A percentile compares a stretch with the other conserved stretches of the same genome.
Evolutionary conservation across 2,113 vertebrate species (phyloP).

Genomic region (Hippolais icterina): DNA sequence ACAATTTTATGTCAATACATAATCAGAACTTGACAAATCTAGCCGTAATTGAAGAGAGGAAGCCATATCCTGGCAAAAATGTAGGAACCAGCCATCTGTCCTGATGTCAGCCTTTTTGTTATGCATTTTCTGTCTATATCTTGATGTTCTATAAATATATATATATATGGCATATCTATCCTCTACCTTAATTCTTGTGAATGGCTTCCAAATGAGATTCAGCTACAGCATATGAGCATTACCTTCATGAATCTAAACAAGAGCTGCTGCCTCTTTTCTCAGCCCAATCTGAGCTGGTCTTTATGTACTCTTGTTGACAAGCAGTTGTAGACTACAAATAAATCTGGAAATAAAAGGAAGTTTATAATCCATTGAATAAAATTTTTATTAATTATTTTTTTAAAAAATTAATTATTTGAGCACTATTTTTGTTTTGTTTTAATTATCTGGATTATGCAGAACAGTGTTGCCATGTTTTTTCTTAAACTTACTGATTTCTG

Average conservation of each 20-base stretch:
- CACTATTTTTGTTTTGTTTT: neutral
- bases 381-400: neutral
- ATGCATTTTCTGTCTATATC: constrained; percentile 1
- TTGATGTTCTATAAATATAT: neutral
- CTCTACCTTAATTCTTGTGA: neutral
- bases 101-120: constrained; percentile 42
- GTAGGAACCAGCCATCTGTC: constrained; percentile 14
- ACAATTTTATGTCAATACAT: neutral
- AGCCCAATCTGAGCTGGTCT: neutral
- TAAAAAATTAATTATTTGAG: neutral
- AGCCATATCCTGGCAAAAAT: constrained; percentile 5
- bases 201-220: neutral
- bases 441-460: neutral
- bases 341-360: neutral
- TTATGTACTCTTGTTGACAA: neutral
- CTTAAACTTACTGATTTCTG: neutral
- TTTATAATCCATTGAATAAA: neutral
- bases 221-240: neutral
- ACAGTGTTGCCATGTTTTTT: neutral
- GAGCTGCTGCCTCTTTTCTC: neutral
- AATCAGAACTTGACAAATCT: neutral
- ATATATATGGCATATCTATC: neutral
- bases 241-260: neutral
- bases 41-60: neutral
- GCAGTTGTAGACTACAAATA: neutral